phyloP scores from a whole-genome alignment of 2,888 invertebrate genomes.

The Orthosia gracilis region DNA sequence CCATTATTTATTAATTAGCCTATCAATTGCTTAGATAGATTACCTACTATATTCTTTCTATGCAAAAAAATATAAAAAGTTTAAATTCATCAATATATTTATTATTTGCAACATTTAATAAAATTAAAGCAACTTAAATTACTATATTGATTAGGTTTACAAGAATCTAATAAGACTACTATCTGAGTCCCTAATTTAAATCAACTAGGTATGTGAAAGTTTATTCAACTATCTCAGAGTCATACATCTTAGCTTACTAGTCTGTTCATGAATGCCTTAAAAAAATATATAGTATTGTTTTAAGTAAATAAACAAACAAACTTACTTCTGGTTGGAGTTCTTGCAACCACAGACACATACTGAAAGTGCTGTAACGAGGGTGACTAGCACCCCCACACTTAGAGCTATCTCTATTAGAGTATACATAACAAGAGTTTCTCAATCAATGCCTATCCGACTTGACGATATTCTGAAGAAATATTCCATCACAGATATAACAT shows the following conservation, averaged over 20 bases:
- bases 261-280: constrained; percentile 13
- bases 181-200: constrained; percentile 18
- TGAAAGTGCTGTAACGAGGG: constrained; percentile 90
- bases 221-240: constrained; percentile 28
- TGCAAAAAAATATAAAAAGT: not conserved
- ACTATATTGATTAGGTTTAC: not conserved
- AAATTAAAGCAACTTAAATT: not conserved
- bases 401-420: constrained; percentile 85
- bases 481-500: constrained; percentile 78
- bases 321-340: constrained; percentile 94
- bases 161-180: constrained; percentile 21
- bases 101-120: not conserved
- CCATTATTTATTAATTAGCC: not conserved
- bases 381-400: constrained; percentile 86
- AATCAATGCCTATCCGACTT: constrained; percentile 71
- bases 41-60: not conserved
- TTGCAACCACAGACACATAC: constrained; percentile 95
- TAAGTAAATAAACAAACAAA: constrained; percentile 57
- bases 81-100: not conserved
- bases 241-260: constrained; percentile 3
- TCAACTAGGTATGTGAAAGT: constrained; percentile 43
- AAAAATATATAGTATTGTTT: not conserved
- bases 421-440: constrained; percentile 86
- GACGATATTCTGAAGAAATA: constrained; percentile 63
- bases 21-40: constrained; percentile 1